Percentiles rank a stretch among this genome's conserved stretches.
Conservation (phyloP, 2,888 invertebrate species). For the Drosophila histrio region DNA sequence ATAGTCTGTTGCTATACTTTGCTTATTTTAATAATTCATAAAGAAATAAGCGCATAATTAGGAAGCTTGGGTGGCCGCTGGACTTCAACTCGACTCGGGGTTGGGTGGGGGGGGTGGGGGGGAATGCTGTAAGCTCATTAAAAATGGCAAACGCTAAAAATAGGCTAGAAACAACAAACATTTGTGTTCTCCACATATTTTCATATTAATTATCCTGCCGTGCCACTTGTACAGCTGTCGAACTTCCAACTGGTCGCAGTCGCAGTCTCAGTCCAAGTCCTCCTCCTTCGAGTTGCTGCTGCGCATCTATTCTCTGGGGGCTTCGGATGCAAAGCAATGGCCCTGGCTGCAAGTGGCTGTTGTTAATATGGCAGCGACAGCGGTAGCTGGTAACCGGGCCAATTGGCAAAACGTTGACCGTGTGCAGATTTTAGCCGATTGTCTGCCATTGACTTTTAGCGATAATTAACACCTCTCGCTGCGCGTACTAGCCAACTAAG, state of each 20-base stretch:
- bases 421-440: slow-evolving; percentile 73
- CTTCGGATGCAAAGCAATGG: slow-evolving; percentile 44
- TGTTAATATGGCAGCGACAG: slow-evolving; percentile 53
- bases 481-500: slow-evolving; percentile 51
- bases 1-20: slow-evolving; percentile 53
- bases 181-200: slow-evolving; percentile 72
- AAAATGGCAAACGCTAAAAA: slow-evolving; percentile 68
- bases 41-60: slow-evolving; percentile 70
- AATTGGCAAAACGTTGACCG: slow-evolving; percentile 53
- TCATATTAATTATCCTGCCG: slow-evolving; percentile 75
- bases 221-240: slow-evolving; percentile 65
- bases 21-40: slow-evolving; percentile 76
- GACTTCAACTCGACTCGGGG: not conserved
- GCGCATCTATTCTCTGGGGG: slow-evolving; percentile 40
- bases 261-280: not conserved
- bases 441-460: slow-evolving; percentile 76
- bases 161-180: slow-evolving; percentile 59
- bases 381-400: slow-evolving; percentile 30
- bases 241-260: slow-evolving; percentile 6
- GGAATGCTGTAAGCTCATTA: slow-evolving; percentile 58
- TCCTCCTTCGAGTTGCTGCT: not conserved
- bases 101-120: too few relatives aligned
- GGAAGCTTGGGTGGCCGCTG: slow-evolving; percentile 61
- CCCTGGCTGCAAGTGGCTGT: slow-evolving; percentile 51
- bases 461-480: slow-evolving; percentile 77